These are phyloP conservation scores for Zaprionus tsacasi DNA, from an alignment of 1,140 invertebrate genomes.

Conservation along the genomic window DNA sequence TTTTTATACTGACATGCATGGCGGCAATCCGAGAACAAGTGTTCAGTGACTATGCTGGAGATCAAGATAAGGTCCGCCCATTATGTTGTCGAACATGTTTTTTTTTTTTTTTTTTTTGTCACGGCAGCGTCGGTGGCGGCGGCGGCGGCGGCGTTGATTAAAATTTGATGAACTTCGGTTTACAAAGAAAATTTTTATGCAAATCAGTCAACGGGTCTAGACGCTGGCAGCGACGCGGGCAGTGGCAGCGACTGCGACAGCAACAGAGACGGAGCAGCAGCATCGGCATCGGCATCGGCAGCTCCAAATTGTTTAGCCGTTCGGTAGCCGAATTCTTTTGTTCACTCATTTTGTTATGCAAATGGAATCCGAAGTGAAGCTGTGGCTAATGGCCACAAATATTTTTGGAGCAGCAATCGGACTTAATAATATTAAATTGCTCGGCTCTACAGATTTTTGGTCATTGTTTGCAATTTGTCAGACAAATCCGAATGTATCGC, in stretches of 20 bases:
- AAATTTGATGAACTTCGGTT: conserved; percentile 79
- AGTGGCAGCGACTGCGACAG: conserved; percentile 13
- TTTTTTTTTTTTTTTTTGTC: conserved; percentile 51
- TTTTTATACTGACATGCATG: conserved; percentile 65
- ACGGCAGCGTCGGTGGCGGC: conserved; percentile 32
- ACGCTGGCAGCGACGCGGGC: conserved; percentile 32
- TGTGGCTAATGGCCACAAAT: conserved; percentile 46
- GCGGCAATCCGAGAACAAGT: conserved; percentile 71
- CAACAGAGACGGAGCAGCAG: conserved; percentile 29
- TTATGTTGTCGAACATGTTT: conserved; percentile 72
- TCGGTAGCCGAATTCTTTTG: conserved; percentile 78
- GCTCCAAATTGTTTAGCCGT: conserved; percentile 75
- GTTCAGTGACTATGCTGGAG: conserved; percentile 52
- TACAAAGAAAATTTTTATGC: conserved; percentile 74
- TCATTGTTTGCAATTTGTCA: conserved; percentile 71
- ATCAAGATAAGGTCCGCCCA: conserved; percentile 69
- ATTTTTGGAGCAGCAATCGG: conserved; percentile 56
- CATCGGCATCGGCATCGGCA: conserved; percentile 2
- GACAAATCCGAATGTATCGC: conserved; percentile 60
- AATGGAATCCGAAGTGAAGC: conserved; percentile 67
- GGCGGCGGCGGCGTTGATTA: conserved; percentile 69
- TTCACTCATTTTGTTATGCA: conserved; percentile 79
- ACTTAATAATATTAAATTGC: conserved; percentile 80
- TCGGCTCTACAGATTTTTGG: conserved; percentile 39
- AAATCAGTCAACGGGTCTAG: conserved; percentile 47